phyloP scores from a whole-genome alignment of 2,888 invertebrate genomes.

The Malthinus flaveolus region DNA sequence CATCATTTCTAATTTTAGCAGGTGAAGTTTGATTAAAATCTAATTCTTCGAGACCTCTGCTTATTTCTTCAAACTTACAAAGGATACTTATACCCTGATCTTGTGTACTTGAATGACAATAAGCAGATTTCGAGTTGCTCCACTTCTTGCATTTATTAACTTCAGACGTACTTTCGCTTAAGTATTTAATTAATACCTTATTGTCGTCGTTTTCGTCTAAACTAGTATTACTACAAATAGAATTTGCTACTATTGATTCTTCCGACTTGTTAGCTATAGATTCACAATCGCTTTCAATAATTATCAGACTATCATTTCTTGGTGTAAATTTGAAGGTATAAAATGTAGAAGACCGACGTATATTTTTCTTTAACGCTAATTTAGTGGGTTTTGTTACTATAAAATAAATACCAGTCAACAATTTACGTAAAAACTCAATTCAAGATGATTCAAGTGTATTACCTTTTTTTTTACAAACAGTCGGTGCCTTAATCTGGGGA shows the following conservation, averaged over 20 bases:
- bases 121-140: too few species aligned
- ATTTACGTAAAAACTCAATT: not conserved
- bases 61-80: too few species aligned
- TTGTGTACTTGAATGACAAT: too few species aligned
- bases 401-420: constrained; percentile 22
- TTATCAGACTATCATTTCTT: constrained; percentile 19
- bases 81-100: too few species aligned
- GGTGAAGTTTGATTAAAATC: not conserved
- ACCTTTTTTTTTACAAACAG: not conserved
- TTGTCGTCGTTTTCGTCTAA: too few species aligned
- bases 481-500: constrained; percentile 38
- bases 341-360: constrained; percentile 42
- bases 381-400: constrained; percentile 37
- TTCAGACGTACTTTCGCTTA: too few species aligned
- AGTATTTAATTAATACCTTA: too few species aligned
- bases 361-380: constrained; percentile 44
- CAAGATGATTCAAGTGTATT: not conserved
- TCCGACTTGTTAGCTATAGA: too few species aligned
- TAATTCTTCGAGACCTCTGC: too few species aligned
- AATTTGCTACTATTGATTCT: too few species aligned
- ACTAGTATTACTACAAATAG: too few species aligned
- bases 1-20: not conserved
- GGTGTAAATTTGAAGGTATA: constrained; percentile 34
- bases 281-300: constrained; percentile 21
- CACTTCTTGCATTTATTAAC: too few species aligned